A percentile compares a stretch with the other conserved stretches of the same genome.
Evolutionary conservation across 2,113 vertebrate genomes (phyloP).

Genomic region (Sapajus apella): DNA sequence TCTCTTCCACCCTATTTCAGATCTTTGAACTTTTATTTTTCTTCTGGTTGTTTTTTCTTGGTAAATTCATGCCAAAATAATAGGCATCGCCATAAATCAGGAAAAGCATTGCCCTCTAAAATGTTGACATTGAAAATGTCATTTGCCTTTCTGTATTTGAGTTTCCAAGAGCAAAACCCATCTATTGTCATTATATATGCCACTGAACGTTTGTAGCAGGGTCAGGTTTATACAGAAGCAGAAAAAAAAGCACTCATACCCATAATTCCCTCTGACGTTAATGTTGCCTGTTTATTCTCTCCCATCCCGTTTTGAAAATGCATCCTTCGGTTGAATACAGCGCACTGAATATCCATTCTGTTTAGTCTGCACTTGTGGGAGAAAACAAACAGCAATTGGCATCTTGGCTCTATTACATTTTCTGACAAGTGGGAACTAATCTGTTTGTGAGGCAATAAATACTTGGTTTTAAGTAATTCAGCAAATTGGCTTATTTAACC

Average conservation of each 20-base stretch:
- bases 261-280: conserved; percentile 43
- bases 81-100: not conserved
- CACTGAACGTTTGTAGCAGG: not conserved
- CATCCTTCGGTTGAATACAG: not conserved
- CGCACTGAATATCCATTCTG: conserved; percentile 19
- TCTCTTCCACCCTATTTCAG: not conserved
- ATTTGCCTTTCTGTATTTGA: conserved; percentile 24
- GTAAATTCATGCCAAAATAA: conserved; percentile 16
- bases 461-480: conserved; percentile 41
- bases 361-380: conserved; percentile 12
- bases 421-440: conserved; percentile 57
- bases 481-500: conserved; percentile 60
- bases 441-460: conserved; percentile 52
- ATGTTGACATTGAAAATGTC: conserved; percentile 24
- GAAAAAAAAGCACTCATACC: not conserved
- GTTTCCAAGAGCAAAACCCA: not conserved
- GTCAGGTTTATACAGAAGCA: not conserved
- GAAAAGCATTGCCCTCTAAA: conserved; percentile 20
- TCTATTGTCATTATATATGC: not conserved
- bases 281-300: not conserved
- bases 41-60: not conserved
- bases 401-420: conserved; percentile 40
- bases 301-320: conserved; percentile 25
- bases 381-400: conserved; percentile 47
- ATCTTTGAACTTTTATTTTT: conserved; percentile 42